Conservation (phyloP, 2,888 invertebrate species). For the Eupithecia pulchellata region DNA sequence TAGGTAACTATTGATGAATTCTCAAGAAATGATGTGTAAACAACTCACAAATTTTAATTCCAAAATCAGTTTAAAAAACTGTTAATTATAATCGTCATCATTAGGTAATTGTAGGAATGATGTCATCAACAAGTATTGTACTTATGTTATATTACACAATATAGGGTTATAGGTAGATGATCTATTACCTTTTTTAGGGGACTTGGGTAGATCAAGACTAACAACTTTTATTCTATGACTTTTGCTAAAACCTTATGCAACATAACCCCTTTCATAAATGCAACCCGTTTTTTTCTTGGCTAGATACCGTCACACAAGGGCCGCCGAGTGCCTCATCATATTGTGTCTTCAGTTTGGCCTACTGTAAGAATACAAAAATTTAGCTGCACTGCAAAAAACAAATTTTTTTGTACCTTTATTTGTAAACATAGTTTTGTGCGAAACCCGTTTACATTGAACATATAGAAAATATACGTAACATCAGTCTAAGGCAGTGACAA, state of each 20-base stretch:
- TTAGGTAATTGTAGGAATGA: neutral
- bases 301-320: no score
- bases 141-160: neutral
- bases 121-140: neutral
- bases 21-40: neutral
- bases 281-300: no score
- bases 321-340: no score
- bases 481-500: slow-evolving; percentile 84
- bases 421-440: slow-evolving; percentile 12
- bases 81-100: neutral
- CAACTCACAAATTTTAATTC: neutral
- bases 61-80: neutral
- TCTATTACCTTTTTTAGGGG: no score
- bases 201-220: no score
- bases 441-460: slow-evolving; percentile 35
- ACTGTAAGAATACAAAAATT: neutral
- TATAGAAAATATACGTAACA: slow-evolving; percentile 75
- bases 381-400: neutral
- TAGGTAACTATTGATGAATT: neutral
- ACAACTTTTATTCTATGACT: no score
- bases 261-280: no score
- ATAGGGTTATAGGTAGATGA: no score
- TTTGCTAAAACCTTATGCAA: no score
- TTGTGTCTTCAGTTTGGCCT: neutral
- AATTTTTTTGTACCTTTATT: no score